phyloP scores from a whole-genome alignment of 1,140 invertebrate species.

The Drosophila bocqueti region DNA sequence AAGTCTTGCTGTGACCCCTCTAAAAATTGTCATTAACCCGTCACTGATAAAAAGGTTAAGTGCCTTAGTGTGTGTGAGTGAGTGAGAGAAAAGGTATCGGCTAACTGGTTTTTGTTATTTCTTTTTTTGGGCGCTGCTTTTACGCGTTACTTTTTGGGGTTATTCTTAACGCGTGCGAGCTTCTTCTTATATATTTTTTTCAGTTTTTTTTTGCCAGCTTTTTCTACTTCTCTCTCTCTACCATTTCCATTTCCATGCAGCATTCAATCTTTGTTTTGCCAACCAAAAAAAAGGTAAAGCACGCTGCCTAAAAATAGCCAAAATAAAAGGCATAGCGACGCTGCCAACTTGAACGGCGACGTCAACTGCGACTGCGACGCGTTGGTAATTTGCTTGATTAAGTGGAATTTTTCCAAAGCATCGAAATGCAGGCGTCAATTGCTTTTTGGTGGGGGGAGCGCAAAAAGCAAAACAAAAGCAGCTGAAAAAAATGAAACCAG shows the following conservation, averaged over 20 bases:
- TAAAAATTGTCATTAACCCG: background rate
- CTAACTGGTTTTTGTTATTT: slow-evolving; percentile 76
- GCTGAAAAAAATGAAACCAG: slow-evolving; percentile 16
- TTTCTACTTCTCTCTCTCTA: background rate
- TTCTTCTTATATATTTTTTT: slow-evolving; percentile 25
- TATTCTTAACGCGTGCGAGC: slow-evolving; percentile 71
- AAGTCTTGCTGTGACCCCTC: background rate
- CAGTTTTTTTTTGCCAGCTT: slow-evolving; percentile 2
- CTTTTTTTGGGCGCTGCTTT: slow-evolving; percentile 62
- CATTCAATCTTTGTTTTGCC: slow-evolving; percentile 76
- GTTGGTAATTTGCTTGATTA: slow-evolving; percentile 80
- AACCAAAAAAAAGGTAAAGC: slow-evolving; percentile 65
- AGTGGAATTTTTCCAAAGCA: slow-evolving; percentile 77
- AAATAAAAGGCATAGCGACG: slow-evolving; percentile 54
- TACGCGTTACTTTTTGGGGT: slow-evolving; percentile 81
- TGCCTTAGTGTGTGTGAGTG: slow-evolving; percentile 18
- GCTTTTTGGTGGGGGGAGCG: slow-evolving; percentile 7
- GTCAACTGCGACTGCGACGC: slow-evolving; percentile 50
- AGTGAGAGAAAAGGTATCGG: slow-evolving; percentile 53
- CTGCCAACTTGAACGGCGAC: slow-evolving; percentile 10
- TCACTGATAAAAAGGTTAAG: slow-evolving; percentile 16
- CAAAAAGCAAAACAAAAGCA: slow-evolving; percentile 30
- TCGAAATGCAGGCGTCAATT: slow-evolving; percentile 65
- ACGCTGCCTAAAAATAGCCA: slow-evolving; percentile 71
- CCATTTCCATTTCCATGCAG: slow-evolving; percentile 67